phyloP scores from a whole-genome alignment of 2,888 invertebrate genomes.

The Brachyopa scutellaris region DNA sequence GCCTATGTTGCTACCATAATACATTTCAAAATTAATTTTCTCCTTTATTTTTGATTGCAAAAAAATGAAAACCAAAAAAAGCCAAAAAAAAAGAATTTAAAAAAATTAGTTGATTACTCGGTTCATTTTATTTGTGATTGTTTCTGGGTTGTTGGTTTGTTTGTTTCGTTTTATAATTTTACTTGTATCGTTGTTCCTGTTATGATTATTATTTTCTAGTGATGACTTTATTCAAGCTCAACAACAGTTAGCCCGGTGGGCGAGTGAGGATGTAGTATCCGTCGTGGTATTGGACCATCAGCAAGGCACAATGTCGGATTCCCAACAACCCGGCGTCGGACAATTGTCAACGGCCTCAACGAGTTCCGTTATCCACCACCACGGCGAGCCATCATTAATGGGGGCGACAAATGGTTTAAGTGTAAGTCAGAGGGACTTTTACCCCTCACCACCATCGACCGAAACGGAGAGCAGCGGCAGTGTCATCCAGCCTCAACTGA shows the following conservation, averaged over 20 bases:
- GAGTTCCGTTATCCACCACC: conserved; percentile 83
- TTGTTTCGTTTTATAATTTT: conserved; percentile 74
- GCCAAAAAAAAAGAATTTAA: not conserved
- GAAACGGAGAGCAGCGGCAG: conserved; percentile 84
- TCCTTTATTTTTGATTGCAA: conserved; percentile 5
- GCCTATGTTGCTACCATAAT: conserved; percentile 61
- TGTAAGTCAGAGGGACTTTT: conserved; percentile 83
- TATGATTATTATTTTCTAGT: conserved; percentile 95
- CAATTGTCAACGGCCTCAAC: conserved; percentile 84
- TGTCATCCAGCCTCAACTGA: conserved; percentile 80
- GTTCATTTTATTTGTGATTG: conserved; percentile 58
- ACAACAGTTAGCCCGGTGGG: conserved; percentile 97
- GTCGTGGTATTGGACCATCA: conserved; percentile 83
- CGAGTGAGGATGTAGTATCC: conserved; percentile 92
- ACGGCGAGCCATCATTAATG: conserved; percentile 76
- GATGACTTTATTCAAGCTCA: conserved; percentile 98
- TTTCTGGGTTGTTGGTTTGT: conserved; percentile 70
- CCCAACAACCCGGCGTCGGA: conserved; percentile 83
- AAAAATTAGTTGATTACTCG: conserved; percentile 15
- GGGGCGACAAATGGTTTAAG: conserved; percentile 81
- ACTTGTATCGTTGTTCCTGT: conserved; percentile 86
- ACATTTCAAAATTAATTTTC: conserved; percentile 49
- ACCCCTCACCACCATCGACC: conserved; percentile 83
- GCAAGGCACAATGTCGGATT: conserved; percentile 81
- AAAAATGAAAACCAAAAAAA: conserved; percentile 10